A percentile compares a stretch with the other conserved stretches of the same genome.
These are phyloP conservation scores for Trinorchestia longiramus DNA, from an alignment of 1,140 invertebrate species.

Conservation along the genomic window DNA sequence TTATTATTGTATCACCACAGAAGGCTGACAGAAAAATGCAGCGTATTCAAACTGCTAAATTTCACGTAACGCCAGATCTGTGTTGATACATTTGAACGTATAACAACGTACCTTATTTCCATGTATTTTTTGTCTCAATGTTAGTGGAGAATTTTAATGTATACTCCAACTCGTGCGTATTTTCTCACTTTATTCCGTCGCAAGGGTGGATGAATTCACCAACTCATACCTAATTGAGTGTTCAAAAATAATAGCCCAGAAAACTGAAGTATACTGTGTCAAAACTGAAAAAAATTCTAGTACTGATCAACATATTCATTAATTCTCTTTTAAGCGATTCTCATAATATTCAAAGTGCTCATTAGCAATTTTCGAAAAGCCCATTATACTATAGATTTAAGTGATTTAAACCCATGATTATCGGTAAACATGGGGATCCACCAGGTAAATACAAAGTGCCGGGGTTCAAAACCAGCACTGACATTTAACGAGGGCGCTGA, in stretches of 20 bases:
- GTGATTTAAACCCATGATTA: neutral
- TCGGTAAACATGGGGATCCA: neutral
- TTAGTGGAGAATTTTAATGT: too few relatives aligned
- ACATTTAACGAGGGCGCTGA: neutral
- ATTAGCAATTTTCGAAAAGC: neutral
- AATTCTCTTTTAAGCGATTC: neutral
- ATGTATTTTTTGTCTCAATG: too few relatives aligned
- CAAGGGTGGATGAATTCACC: too few relatives aligned
- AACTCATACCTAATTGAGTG: neutral
- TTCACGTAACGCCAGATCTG: too few relatives aligned
- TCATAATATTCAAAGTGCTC: neutral
- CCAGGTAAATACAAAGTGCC: neutral
- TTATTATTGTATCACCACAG: too few relatives aligned
- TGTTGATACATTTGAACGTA: too few relatives aligned
- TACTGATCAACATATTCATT: neutral
- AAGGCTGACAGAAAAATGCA: too few relatives aligned
- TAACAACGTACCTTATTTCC: too few relatives aligned
- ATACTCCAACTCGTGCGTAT: too few relatives aligned
- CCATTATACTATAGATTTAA: neutral
- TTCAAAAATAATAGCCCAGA: neutral
- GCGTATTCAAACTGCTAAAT: too few relatives aligned
- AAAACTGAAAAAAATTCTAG: neutral
- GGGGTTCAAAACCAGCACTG: neutral
- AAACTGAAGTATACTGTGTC: neutral
- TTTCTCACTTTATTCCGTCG: too few relatives aligned